Evolutionary conservation across 64 coral and sea anemone genomes (phyloP).

Genomic region (Hydrozoanthus tunicans): DNA sequence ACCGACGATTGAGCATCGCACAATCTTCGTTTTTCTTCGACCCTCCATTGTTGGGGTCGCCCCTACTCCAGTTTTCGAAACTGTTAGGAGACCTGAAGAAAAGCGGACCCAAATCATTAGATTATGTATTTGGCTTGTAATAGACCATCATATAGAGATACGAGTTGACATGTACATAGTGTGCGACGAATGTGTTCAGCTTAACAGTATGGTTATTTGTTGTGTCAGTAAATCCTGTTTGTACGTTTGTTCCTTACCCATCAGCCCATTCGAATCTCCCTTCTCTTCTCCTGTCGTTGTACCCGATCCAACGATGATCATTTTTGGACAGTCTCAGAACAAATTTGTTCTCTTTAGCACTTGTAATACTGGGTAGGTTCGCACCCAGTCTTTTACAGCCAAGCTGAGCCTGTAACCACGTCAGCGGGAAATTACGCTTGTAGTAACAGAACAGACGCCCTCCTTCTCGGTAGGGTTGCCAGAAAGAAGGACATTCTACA

Average conservation of each 20-base stretch:
- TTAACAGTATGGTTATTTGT: too few relatives aligned
- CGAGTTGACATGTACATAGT: too few relatives aligned
- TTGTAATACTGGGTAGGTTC: conserved; percentile 30
- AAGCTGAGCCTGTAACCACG: not conserved
- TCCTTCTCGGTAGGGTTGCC: not conserved
- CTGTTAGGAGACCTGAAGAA: not conserved
- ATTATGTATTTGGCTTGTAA: not conserved
- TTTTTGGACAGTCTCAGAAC: not conserved
- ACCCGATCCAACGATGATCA: conserved; percentile 7
- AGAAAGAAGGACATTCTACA: conserved; percentile 7
- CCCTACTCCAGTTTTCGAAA: not conserved
- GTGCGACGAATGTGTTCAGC: too few relatives aligned
- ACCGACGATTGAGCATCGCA: not conserved
- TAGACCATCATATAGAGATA: not conserved
- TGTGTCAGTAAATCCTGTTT: too few relatives aligned
- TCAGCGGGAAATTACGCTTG: not conserved
- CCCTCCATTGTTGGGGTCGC: conserved; percentile 31
- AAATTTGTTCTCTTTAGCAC: conserved; percentile 19
- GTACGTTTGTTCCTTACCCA: not conserved
- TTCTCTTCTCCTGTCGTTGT: conserved; percentile 30
- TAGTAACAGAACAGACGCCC: not conserved
- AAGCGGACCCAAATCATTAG: not conserved
- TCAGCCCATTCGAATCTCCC: conserved; percentile 25
- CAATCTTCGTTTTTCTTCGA: conserved; percentile 6
- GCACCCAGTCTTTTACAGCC: conserved; percentile 20